Evolutionary conservation across 2,888 invertebrate genomes (phyloP).

Genomic region (Labia minor): DNA sequence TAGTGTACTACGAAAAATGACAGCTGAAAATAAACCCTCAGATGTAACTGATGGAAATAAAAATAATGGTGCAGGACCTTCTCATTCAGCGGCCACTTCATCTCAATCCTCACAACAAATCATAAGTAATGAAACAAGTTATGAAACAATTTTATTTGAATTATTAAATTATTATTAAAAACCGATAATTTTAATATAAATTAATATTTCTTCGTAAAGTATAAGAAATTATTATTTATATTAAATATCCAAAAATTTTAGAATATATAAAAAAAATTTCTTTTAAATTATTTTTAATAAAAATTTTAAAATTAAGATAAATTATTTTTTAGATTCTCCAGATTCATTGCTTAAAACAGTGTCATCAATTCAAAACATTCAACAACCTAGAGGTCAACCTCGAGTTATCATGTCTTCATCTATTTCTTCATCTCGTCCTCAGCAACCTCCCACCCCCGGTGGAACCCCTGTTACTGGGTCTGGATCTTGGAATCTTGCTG

Average conservation of each 20-base stretch:
- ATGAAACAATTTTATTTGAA: no score
- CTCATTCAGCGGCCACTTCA: background rate
- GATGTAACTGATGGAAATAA: constrained; percentile 16
- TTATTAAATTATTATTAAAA: background rate
- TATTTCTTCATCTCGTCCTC: background rate
- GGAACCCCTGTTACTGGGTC: background rate
- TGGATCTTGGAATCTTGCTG: background rate
- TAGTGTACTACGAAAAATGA: constrained; percentile 88
- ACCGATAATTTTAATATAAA: no score
- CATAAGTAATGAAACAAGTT: background rate
- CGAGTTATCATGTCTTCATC: background rate
- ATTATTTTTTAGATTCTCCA: constrained; percentile 9
- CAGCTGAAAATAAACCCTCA: constrained; percentile 72
- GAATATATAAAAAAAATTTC: no score
- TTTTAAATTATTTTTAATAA: no score
- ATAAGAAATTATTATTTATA: no score
- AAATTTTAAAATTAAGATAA: no score
- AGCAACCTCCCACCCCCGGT: background rate
- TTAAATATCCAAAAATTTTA: no score
- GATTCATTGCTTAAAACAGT: constrained; percentile 17
- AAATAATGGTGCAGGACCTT: background rate
- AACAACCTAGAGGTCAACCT: background rate
- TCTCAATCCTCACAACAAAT: background rate
- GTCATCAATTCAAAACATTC: constrained; percentile 13
- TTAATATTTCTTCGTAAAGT: no score